Base-by-base conservation (phyloP, 2,888 invertebrate genomes). In the Pardosa pseudoannulata region DNA sequence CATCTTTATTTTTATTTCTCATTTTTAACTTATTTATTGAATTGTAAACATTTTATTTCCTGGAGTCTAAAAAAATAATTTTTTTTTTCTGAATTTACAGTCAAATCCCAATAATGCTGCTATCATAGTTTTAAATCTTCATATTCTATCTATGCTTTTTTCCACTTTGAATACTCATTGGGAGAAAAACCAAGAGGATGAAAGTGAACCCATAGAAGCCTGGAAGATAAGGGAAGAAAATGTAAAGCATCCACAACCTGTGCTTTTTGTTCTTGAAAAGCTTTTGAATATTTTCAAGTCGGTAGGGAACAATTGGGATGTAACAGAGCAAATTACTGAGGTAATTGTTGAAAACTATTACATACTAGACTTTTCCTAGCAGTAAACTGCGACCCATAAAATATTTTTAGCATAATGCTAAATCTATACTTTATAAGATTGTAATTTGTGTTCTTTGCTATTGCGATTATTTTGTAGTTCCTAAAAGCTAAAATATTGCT, bases 61-160 rank as follows among this genome's bases (percentile, higher is more conserved):
- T 36, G 9, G 9, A 36, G 36, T 62, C 1, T 62, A 2, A 19
- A 19, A 62, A 67, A 16, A 13, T n/a, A 2, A 3, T 0, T 28
- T 28, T 29, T n/a, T 29, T 31, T 67, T 56, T 23, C 1, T 56
- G 6, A 6, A 23, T 79, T 92, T 94, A 73, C 94, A 94, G 90
- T 91, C 95, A 19, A 93, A 94, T 87, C 91, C 92, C 0, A 91
- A 94, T 11, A 91, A 93, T 36, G 93, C 93, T 89, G 91, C 93
- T 29, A 93, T 93, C 36, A 89, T 95, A 64, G 92, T 93, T 65
- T 93, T 94, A 88, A 93, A 94, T 76, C 91, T 96, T 65, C 94
- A 94, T 90, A 94, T 96, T 93, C 92, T 95, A 50, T 93, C 94
- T 0, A 93, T 94, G 91, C 92, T 95, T 89, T 93, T 95, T 91